Conservation (phyloP, 2,797 vertebrate species). For the Lacerta bilineata region DNA sequence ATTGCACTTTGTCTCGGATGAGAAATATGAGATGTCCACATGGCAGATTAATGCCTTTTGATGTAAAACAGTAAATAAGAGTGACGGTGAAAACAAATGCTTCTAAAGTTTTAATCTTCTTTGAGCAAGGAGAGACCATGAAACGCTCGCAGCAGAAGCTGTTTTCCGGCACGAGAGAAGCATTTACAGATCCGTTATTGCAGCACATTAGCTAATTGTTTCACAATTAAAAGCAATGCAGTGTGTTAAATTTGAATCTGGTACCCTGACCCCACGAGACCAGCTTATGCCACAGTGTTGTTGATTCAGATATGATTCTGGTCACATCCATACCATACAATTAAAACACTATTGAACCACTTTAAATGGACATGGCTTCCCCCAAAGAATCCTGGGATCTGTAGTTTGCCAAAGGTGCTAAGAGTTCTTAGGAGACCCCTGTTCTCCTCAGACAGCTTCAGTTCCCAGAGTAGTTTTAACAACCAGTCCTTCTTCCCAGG, state of each 20-base stretch:
- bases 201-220: constrained; percentile 54
- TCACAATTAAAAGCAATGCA: constrained; percentile 62
- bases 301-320: background rate
- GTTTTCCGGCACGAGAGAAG: constrained; percentile 48
- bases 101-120: constrained; percentile 53
- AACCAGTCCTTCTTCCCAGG: too few relatives aligned
- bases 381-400: too few relatives aligned
- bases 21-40: constrained; percentile 64
- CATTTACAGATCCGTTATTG: constrained; percentile 67
- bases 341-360: too few relatives aligned
- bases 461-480: too few relatives aligned
- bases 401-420: too few relatives aligned
- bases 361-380: too few relatives aligned
- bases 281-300: background rate
- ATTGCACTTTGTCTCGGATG: constrained; percentile 64
- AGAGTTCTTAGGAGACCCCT: too few relatives aligned
- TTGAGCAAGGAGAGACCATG: constrained; percentile 7
- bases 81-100: constrained; percentile 58
- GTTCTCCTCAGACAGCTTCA: too few relatives aligned
- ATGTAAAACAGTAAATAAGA: constrained; percentile 66
- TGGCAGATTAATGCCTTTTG: constrained; percentile 64
- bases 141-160: constrained; percentile 26
- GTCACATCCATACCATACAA: too few relatives aligned
- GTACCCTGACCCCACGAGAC: background rate
- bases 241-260: constrained; percentile 36